Base-by-base conservation (phyloP, 2,797 vertebrate species). In the Cynopterus sphinx region DNA sequence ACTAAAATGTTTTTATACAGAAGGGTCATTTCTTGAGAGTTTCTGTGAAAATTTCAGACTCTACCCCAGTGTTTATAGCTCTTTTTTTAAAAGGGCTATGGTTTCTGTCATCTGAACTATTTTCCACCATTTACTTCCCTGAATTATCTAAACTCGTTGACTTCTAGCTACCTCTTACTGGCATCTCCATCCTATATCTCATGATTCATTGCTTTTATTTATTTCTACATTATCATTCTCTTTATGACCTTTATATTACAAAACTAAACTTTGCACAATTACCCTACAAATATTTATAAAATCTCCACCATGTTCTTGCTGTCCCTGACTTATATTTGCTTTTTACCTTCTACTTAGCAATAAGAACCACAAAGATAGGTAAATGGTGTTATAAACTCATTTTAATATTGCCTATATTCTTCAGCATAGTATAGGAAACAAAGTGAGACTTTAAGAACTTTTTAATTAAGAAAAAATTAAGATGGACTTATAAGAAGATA, bases 271-370 rank as follows among this genome's bases (percentile, higher is more conserved):
- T 95, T 91, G 26, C 49, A 67, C n/a, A 94, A 46, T 33, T 33
- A 90, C 85, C 84, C 21, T 41, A 94, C 43, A 93, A 75, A 85
- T 87, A 93, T 91, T 77, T 91, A 59, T n/a, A 90, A 83, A 82
- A n/a, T 81, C 49, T 84, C n/a, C 4, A 57, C 28, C 2, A 46
- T 75, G 28, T 55, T 28, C n/a, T 41, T 21, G 31, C 49, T 96
- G 87, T 53, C 68, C 57, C 77, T 95, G 59, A 71, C 24, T 83
- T 95, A 43, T 21, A 87, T 78, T 87, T 68, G 6, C 31, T 28
- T 63, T 90, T 31, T 71, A 19, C 3, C 55, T 78, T 51, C 11
- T 70, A 46, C 22, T 67, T 46, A 84, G 21, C 28, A 57, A n/a
- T 41, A 78, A 94, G 16, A 26, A 55, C 13, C 2, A 67, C 9